Evolutionary conservation across 1,140 invertebrate species (phyloP).

Genomic region (Andrena cerasifolii): DNA sequence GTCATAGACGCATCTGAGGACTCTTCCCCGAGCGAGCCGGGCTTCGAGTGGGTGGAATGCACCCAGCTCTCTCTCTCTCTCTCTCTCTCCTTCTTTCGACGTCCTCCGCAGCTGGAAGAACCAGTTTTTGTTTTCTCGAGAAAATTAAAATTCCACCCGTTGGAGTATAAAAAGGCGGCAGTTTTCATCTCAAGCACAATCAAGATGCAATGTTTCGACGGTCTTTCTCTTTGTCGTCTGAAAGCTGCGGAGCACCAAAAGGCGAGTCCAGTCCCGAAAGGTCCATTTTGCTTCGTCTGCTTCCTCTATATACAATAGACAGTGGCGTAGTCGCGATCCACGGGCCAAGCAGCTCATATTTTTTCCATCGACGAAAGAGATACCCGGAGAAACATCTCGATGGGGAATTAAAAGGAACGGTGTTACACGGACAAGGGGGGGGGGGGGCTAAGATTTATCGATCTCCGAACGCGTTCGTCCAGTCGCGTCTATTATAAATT

Average conservation of each 20-base stretch:
- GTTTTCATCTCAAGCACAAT: constrained; percentile 62
- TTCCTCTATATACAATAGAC: not conserved
- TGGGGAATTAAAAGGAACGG: not conserved
- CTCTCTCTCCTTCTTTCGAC: constrained; percentile 29
- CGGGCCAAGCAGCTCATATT: not conserved
- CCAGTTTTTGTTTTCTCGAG: constrained; percentile 67
- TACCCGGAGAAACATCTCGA: no score
- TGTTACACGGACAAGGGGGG: not conserved
- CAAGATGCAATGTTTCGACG: constrained; percentile 65
- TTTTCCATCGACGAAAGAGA: not conserved
- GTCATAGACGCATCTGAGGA: constrained; percentile 51
- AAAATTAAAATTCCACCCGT: constrained; percentile 69
- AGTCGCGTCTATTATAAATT: constrained; percentile 17
- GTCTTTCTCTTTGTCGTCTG: constrained; percentile 20
- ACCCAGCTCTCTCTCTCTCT: constrained; percentile 20
- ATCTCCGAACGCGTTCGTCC: not conserved
- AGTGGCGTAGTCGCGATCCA: not conserved
- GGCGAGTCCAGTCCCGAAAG: not conserved
- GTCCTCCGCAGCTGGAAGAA: constrained; percentile 32
- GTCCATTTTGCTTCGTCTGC: not conserved
- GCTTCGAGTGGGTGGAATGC: constrained; percentile 64
- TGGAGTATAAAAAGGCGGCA: constrained; percentile 57
- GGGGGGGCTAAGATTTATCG: constrained; percentile 15
- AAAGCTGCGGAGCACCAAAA: not conserved
- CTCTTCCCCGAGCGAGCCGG: constrained; percentile 33